These are phyloP conservation scores for Drosophila pseudotakahashii DNA, from an alignment of 2,888 invertebrate species.

Conservation along the genomic window DNA sequence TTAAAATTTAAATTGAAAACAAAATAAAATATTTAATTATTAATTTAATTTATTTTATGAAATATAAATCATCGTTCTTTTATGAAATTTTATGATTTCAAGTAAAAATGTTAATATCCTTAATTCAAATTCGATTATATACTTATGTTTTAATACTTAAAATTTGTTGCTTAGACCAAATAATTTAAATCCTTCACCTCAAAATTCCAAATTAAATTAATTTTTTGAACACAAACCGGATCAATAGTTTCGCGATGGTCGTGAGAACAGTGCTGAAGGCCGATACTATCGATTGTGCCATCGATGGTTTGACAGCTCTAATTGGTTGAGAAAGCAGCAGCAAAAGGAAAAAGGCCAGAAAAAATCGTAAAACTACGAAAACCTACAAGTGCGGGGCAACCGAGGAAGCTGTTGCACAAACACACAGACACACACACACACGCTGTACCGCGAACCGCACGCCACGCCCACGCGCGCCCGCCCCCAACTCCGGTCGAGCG, in stretches of 20 bases:
- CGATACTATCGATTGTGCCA: conserved; percentile 1
- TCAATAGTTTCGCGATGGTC: not conserved
- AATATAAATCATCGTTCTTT: no score
- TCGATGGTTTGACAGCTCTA: conserved; percentile 14
- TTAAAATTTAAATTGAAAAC: not conserved
- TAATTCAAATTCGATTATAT: no score
- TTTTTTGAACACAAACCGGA: no score
- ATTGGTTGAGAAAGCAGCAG: conserved; percentile 36
- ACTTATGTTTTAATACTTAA: no score
- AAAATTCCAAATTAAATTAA: no score
- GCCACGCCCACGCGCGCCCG: conserved; percentile 17
- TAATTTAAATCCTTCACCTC: no score
- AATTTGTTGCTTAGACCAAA: no score
- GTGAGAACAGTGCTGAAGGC: not conserved
- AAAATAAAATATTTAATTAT: not conserved
- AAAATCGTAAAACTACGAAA: conserved; percentile 65
- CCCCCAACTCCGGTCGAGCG: conserved; percentile 5
- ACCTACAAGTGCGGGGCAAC: conserved; percentile 64
- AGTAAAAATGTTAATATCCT: no score
- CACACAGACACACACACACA: not conserved
- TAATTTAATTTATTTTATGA: no score
- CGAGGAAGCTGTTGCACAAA: conserved; percentile 47
- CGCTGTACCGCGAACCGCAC: conserved; percentile 28
- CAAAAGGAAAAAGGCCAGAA: conserved; percentile 42
- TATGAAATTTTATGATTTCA: not conserved